Conservation (phyloP, 2,888 invertebrate genomes). For the Tanytarsus gracilentus region DNA sequence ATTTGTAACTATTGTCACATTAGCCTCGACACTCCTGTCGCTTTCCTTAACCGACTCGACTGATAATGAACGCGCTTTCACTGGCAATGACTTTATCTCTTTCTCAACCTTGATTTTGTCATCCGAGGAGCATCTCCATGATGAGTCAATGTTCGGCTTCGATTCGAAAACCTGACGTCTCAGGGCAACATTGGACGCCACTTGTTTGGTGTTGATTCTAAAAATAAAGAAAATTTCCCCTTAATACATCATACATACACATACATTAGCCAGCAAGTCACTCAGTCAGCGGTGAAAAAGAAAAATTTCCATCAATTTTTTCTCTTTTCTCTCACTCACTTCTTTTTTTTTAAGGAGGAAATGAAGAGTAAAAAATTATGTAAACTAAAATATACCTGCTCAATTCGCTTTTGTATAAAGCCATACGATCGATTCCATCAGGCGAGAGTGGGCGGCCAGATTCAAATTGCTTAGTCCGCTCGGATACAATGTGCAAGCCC, state of each 20-base stretch:
- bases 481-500: slow-evolving; percentile 60
- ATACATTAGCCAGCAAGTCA: not conserved
- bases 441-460: slow-evolving; percentile 51
- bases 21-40: not conserved
- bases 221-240: slow-evolving; percentile 34
- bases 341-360: not conserved
- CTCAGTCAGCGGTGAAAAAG: not conserved
- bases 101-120: slow-evolving; percentile 26
- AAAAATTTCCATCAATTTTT: not conserved
- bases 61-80: slow-evolving; percentile 44
- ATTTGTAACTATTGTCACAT: not conserved
- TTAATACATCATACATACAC: not conserved
- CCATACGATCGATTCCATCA: slow-evolving; percentile 53
- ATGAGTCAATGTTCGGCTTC: slow-evolving; percentile 38
- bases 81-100: slow-evolving; percentile 36
- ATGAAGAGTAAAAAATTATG: not conserved
- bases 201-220: slow-evolving; percentile 54
- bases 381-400: slow-evolving; percentile 35
- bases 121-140: slow-evolving; percentile 30
- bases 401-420: slow-evolving; percentile 59
- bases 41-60: slow-evolving; percentile 29
- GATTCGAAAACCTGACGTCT: slow-evolving; percentile 64
- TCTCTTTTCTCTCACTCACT: too few relatives aligned
- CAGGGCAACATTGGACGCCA: slow-evolving; percentile 66
- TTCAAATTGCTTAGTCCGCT: slow-evolving; percentile 65